Evolutionary conservation across 2,888 invertebrate species (phyloP).

Genomic region (Oligia strigilis): DNA sequence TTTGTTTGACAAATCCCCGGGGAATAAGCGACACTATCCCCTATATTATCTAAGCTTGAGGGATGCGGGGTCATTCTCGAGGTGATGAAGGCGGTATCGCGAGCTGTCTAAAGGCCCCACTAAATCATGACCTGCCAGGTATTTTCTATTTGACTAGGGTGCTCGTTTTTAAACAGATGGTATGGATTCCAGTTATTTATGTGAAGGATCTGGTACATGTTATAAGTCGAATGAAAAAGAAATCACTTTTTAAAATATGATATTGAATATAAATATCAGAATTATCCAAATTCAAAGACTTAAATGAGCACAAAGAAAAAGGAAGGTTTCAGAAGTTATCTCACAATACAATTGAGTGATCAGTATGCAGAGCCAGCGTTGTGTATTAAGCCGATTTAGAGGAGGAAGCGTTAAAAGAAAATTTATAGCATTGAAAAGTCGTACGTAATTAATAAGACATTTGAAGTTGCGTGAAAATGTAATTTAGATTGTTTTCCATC

Average conservation of each 20-base stretch:
- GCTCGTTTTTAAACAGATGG: conserved; percentile 78
- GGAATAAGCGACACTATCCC: conserved; percentile 86
- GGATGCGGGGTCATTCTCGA: conserved; percentile 88
- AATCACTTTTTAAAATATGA: conserved; percentile 10
- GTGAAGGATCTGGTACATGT: conserved; percentile 42
- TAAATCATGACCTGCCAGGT: conserved; percentile 88
- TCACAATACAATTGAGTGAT: conserved; percentile 82
- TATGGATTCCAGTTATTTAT: conserved; percentile 80
- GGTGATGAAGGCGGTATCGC: conserved; percentile 89
- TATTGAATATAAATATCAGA: conserved; percentile 52
- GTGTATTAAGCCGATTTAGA: conserved; percentile 88
- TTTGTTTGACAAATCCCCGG: conserved; percentile 91
- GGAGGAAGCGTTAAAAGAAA: conserved; percentile 88
- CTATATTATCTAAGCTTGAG: conserved; percentile 88
- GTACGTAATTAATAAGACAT: conserved; percentile 90
- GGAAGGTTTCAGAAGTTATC: conserved; percentile 70
- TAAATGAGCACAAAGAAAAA: conserved; percentile 68
- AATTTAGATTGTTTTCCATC: conserved; percentile 90
- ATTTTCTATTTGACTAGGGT: conserved; percentile 80
- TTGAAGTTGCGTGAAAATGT: conserved; percentile 91
- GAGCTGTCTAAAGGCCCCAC: conserved; percentile 79
- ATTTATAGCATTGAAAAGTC: conserved; percentile 91
- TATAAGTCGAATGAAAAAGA: conserved; percentile 27
- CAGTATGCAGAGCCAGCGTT: conserved; percentile 85
- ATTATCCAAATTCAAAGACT: conserved; percentile 50